Conservation (phyloP, 2,888 invertebrate species). For the Rhagonycha fulva region DNA sequence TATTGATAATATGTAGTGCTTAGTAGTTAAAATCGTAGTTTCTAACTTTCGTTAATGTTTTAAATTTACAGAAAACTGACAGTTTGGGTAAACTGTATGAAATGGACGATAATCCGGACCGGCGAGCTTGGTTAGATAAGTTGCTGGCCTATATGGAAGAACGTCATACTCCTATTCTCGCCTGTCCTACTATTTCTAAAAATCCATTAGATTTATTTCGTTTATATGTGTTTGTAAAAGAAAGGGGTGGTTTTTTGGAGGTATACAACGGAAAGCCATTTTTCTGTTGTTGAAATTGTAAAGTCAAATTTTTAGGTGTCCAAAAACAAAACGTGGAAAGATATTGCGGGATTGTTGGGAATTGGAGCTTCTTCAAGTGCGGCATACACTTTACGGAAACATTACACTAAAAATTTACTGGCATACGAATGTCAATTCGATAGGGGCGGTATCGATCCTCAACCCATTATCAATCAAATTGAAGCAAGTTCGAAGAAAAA, state of each 20-base stretch:
- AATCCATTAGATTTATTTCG: slow-evolving; percentile 98
- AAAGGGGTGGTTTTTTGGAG: slow-evolving; percentile 98
- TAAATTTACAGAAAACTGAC: slow-evolving; percentile 81
- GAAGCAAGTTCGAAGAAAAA: slow-evolving; percentile 88
- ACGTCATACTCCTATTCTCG: slow-evolving; percentile 90
- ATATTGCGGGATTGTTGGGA: slow-evolving; percentile 92
- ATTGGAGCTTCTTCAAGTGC: slow-evolving; percentile 98
- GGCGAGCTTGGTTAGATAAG: slow-evolving; percentile 93
- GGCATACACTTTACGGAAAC: slow-evolving; percentile 96
- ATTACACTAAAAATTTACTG: slow-evolving; percentile 96
- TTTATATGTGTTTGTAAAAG: slow-evolving; percentile 95
- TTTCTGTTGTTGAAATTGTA: slow-evolving; percentile 13
- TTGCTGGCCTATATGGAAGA: slow-evolving; percentile 96
- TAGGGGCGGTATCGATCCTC: slow-evolving; percentile 93
- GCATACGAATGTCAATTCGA: slow-evolving; percentile 97
- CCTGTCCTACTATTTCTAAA: slow-evolving; percentile 97
- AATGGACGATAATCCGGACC: slow-evolving; percentile 95
- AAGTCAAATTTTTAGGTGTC: slow-evolving; percentile 74
- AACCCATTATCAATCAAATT: slow-evolving; percentile 82
- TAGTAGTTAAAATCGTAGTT: slow-evolving; percentile 11
- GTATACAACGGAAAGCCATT: slow-evolving; percentile 66
- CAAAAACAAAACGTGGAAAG: slow-evolving; percentile 99
- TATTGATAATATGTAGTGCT: slow-evolving; percentile 24
- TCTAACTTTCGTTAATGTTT: slow-evolving; percentile 18
- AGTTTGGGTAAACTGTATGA: slow-evolving; percentile 94